phyloP scores from a whole-genome alignment of 2,888 invertebrate species.

The Litoditis marina region DNA sequence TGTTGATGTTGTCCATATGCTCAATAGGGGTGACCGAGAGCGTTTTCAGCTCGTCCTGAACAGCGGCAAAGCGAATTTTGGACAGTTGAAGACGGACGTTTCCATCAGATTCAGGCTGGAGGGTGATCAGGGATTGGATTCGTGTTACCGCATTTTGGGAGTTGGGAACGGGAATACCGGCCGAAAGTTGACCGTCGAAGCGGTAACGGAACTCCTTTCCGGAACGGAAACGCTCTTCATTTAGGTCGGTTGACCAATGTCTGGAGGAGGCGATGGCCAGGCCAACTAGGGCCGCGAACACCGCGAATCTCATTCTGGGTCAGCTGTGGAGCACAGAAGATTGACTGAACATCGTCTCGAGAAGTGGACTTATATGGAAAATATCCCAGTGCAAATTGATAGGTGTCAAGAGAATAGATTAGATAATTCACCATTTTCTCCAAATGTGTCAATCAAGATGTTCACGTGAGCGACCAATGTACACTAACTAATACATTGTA shows the following conservation, averaged over 20 bases:
- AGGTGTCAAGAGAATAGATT: no score
- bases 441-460: no score
- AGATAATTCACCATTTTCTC: no score
- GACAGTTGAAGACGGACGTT: conserved; percentile 32
- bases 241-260: not conserved
- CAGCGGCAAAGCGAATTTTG: conserved; percentile 33
- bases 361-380: no score
- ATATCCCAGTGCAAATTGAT: no score
- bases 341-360: no score
- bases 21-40: conserved; percentile 19
- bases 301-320: conserved; percentile 13
- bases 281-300: conserved; percentile 15
- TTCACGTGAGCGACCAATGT: no score
- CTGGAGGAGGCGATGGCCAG: conserved; percentile 12
- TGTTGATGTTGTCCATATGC: no score
- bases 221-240: conserved; percentile 24
- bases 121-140: conserved; percentile 40
- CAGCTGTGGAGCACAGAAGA: not conserved
- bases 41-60: conserved; percentile 33
- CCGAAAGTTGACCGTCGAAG: conserved; percentile 44
- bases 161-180: conserved; percentile 46
- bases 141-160: conserved; percentile 46
- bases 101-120: conserved; percentile 37
- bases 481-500: no score
- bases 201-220: conserved; percentile 38